phyloP scores from a whole-genome alignment of 2,888 invertebrate species.

The Pheosia tremula region DNA sequence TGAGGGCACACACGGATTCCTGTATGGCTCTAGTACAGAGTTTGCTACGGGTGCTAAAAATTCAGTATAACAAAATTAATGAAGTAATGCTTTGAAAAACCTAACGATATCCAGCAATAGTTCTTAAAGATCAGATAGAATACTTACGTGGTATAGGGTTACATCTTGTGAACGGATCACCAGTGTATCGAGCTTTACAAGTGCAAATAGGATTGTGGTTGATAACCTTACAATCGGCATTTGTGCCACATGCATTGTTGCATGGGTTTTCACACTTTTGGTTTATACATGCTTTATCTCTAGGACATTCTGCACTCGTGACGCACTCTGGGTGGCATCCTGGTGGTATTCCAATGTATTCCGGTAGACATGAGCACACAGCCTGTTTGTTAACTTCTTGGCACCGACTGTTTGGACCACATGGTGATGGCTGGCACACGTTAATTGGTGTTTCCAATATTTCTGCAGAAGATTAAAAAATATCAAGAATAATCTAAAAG shows the following conservation, averaged over 20 bases:
- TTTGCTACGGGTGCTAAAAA: conserved; percentile 76
- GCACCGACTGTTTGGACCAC: conserved; percentile 91
- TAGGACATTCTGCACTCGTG: conserved; percentile 89
- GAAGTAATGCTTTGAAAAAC: not conserved
- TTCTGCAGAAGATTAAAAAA: conserved; percentile 47
- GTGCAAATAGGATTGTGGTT: conserved; percentile 92
- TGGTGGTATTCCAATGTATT: conserved; percentile 89
- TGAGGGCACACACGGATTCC: conserved; percentile 85
- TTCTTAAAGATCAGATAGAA: not conserved
- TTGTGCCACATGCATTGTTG: conserved; percentile 86
- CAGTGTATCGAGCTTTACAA: conserved; percentile 86
- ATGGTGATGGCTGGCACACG: conserved; percentile 89
- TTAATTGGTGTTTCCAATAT: conserved; percentile 59
- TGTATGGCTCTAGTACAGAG: conserved; percentile 74
- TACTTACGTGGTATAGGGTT: conserved; percentile 81
- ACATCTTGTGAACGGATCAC: conserved; percentile 88
- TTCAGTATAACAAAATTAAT: not conserved
- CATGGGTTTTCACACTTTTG: conserved; percentile 93
- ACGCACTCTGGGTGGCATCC: conserved; percentile 92
- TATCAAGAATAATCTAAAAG: not conserved
- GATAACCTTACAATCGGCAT: conserved; percentile 89
- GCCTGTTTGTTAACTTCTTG: conserved; percentile 89
- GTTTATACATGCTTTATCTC: conserved; percentile 89
- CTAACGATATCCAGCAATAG: not conserved
- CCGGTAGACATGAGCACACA: conserved; percentile 89